Evolutionary conservation across 2,888 invertebrate species (phyloP), one percentile per base, ranked within the genome.

Genomic region (Ceratothoa steindachneri): DNA sequence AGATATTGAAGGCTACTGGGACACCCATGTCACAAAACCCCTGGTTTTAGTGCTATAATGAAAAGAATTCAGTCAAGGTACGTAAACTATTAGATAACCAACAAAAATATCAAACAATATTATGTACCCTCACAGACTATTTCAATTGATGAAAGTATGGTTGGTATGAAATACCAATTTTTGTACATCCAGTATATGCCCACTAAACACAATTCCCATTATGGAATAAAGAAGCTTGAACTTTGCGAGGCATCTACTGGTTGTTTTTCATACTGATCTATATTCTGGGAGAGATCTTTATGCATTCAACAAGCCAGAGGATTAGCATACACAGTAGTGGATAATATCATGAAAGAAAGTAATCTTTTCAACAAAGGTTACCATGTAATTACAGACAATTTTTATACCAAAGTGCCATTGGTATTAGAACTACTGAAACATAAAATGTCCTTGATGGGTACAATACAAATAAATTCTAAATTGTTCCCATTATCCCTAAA

Each of bases 341-440:
- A 22, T 19, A 65, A 65, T 65, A 24, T 24, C n/a, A 65, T 65
- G 65, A 28, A 1, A 28, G 29, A 65, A 2, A 65, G 65, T 28
- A 65, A 3, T 1, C 22, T 65, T 65, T 27, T 65, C 19, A 65
- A 65, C 24, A 65, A 65, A 65, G 65, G 65, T 22, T 65, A 65
- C 22, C 65, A 65, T 28, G 22, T 65, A 4, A 24, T 65, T n/a
- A 65, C 65, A 4, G 65, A 65, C 24, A 65, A 65, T 27, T 65
- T 65, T 65, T 65, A 65, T 24, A 65, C 65, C 1, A 15, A 65
- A 27, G 29, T 65, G 24, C 65, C 65, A 22, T 27, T 65, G 9
- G 65, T 27, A 22, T n/a, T 22, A 65, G 65, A 24, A 2, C 65
- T 65, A 65, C 24, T 65, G 24, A 1, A 24, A 22, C 19, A 65